phyloP scores from a whole-genome alignment of 2,113 vertebrate genomes.

The Delphinus delphis region DNA sequence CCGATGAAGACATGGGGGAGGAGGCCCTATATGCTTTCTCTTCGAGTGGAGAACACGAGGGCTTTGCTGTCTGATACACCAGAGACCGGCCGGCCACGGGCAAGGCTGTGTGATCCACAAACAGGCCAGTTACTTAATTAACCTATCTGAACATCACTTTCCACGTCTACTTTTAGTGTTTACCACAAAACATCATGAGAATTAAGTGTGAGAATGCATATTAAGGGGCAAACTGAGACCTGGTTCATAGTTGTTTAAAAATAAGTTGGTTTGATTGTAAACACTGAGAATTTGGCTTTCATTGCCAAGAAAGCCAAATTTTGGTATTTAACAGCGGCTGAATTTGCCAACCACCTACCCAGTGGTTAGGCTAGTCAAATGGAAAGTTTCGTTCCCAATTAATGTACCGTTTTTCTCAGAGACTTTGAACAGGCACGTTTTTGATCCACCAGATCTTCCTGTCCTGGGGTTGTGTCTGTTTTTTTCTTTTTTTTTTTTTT shows the following conservation, averaged over 20 bases:
- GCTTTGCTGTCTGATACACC: neutral
- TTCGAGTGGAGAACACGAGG: neutral
- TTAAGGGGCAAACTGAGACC: neutral
- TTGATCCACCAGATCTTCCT: constrained; percentile 64
- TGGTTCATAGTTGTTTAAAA: neutral
- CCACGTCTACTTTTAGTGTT: neutral
- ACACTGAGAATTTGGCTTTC: neutral
- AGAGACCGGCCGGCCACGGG: neutral
- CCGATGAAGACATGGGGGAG: neutral
- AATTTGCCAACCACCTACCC: neutral
- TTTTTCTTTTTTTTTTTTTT: too few relatives aligned
- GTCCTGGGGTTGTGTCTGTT: constrained; percentile 39
- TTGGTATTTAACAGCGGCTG: neutral
- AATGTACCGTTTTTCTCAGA: constrained; percentile 62
- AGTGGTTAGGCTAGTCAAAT: neutral
- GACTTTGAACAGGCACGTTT: constrained; percentile 47
- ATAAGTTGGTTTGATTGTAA: neutral
- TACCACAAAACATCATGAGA: neutral
- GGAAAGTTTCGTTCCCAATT: constrained; percentile 43
- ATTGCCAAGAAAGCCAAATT: neutral
- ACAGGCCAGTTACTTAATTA: neutral
- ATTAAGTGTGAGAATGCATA: neutral
- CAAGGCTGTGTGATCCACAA: neutral
- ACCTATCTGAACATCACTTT: neutral
- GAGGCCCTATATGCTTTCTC: neutral